Evolutionary conservation across 2,113 vertebrate genomes (phyloP), one percentile per base, ranked within the genome.

Genomic region (Thamnaconus septentrionalis): DNA sequence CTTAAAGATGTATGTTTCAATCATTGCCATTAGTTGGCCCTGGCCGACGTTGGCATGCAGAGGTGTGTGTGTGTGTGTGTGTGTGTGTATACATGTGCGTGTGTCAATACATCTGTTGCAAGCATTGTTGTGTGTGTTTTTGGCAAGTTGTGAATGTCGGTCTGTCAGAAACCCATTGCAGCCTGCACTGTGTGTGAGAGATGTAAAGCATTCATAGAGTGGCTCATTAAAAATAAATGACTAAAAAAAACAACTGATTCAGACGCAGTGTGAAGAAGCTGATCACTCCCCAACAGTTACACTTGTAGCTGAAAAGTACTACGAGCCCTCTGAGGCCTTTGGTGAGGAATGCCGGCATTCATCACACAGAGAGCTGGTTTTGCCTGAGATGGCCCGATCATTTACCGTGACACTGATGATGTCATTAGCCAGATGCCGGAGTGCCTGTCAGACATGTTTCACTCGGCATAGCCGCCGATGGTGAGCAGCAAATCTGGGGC

Each of bases 361-460:
- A 57, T 69, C 50, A 49, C 40, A 9, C 57, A 63, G 53, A 67
- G 58, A 84, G 75, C 75, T 78, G 63, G 51, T 79, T 79, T 73
- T 79, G 72, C 71, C 68, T 44, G 72, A 73, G 68, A 75, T 75
- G 68, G 63, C 53, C 79, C 73, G 75, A 84, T 87, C 83, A 80
- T 73, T 88, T 84, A 85, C 75, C 69, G 42, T 84, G 86, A 87
- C 84, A 84, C 83, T 88, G 86, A 91, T 89, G 83, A 78, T 18
- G 77, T 69, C 63, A 81, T 89, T 88, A 87, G 73, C 84, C 85
- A 87, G 80, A 78, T 86, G 87, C 82, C 61, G 54, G 57, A 69
- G 73, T 73, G 56, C 75, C 79, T 72, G 79, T 76, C 73, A 69
- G 77, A 66, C 79, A 86, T 61, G 69, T 77, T 80, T 83, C 70